Percentiles rank a stretch among this genome's conserved stretches.
phyloP scores from a whole-genome alignment of 2,113 vertebrate species.

The Hippoglossus stenolepis region DNA sequence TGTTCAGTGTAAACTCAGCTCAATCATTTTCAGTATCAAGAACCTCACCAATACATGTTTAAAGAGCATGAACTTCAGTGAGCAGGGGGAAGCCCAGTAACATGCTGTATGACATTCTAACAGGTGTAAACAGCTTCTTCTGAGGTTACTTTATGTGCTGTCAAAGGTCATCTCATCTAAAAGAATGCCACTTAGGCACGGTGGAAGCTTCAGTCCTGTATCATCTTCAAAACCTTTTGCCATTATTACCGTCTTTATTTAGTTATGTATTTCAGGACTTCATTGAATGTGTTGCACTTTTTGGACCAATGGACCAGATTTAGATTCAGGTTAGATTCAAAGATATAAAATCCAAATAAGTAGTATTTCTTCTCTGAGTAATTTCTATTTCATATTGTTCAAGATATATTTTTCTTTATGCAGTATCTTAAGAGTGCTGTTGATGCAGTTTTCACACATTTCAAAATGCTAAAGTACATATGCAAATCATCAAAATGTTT shows the following conservation, averaged over 20 bases:
- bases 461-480: background rate
- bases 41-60: conserved; percentile 39
- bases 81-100: conserved; percentile 68
- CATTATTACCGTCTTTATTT: background rate
- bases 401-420: background rate
- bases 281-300: background rate
- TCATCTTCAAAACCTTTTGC: conserved; percentile 18
- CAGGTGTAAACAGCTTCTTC: conserved; percentile 62
- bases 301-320: too few species aligned
- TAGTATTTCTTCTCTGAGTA: background rate
- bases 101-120: conserved; percentile 66
- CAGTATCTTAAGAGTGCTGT: background rate
- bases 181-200: conserved; percentile 47
- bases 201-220: conserved; percentile 37
- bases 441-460: background rate
- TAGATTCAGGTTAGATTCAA: background rate
- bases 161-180: conserved; percentile 66
- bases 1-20: conserved; percentile 42
- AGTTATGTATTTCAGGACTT: too few species aligned
- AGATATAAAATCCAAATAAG: background rate
- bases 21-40: conserved; percentile 42
- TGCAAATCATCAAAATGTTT: background rate
- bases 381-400: background rate
- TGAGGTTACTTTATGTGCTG: conserved; percentile 65
- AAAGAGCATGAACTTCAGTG: conserved; percentile 55